Percentiles rank a stretch among this genome's conserved stretches.
phyloP scores from a whole-genome alignment of 2,113 vertebrate species.

The Hyperopisus bebe region DNA sequence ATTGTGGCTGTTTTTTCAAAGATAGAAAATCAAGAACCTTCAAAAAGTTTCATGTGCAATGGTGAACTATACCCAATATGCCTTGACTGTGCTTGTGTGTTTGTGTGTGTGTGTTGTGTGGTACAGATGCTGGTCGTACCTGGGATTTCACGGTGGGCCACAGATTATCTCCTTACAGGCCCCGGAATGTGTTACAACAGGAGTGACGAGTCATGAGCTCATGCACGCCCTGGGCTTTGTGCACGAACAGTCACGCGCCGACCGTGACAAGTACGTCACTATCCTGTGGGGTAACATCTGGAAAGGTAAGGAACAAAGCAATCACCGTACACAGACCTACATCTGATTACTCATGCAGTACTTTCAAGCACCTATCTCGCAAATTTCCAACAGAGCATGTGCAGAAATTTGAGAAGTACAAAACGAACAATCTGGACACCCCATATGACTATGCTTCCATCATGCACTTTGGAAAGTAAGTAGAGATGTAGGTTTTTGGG shows the following conservation, averaged over 20 bases:
- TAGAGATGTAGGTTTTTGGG: background rate
- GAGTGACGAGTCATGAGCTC: conserved; percentile 58
- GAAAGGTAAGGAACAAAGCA: conserved; percentile 52
- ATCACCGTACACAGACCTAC: background rate
- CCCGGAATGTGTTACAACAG: conserved; percentile 45
- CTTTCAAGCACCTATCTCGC: background rate
- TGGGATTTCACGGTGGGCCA: conserved; percentile 57
- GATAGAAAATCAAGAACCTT: background rate
- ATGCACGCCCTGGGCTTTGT: conserved; percentile 54
- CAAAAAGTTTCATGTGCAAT: background rate
- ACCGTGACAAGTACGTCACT: conserved; percentile 51
- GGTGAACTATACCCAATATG: background rate
- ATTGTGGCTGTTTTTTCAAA: background rate
- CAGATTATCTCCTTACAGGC: conserved; percentile 55
- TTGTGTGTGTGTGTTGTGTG: conserved; percentile 19
- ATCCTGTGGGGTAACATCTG: conserved; percentile 60
- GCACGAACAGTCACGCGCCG: conserved; percentile 59
- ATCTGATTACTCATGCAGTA: background rate
- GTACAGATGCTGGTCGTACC: conserved; percentile 66
- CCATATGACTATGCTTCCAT: conserved; percentile 68
- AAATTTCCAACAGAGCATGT: conserved; percentile 48
- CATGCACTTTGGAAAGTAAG: conserved; percentile 72
- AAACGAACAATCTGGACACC: conserved; percentile 51
- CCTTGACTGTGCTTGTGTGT: background rate
- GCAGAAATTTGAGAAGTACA: conserved; percentile 64